Evolutionary conservation across 2,113 vertebrate genomes (phyloP), one percentile per base, ranked within the genome.

Genomic region (Phyllostomus hastatus): DNA sequence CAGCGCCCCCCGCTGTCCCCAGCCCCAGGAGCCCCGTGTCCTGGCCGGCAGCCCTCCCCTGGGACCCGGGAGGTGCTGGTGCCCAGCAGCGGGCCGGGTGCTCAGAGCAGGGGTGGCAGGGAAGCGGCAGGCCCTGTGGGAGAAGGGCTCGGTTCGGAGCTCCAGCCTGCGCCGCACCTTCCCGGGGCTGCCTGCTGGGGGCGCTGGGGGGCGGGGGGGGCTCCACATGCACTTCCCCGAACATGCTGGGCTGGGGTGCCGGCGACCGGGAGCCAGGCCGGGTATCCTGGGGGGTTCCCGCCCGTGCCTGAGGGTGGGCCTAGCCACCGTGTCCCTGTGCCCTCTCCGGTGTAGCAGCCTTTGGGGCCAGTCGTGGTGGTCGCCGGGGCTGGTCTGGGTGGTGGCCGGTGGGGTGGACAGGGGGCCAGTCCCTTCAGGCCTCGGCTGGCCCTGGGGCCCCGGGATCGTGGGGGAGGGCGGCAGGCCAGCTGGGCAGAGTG

Each of bases 221-320:
- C 26, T 35, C 10, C 75, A n/a, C 1, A 0, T 14, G 33, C 0
- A 1, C 5, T 5, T 3, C 43, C 59, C 54, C 24, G 11, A 6
- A 19, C 38, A 2, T 67, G 12, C 52, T 16, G 8, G 66, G 35
- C 24, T 24, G 33, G 57, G 54, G 5, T 26, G 1, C 73, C 33
- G 73, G 73, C 2, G 15, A 9, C 2, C 5, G 17, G 46, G 15
- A 41, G 57, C 12, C 7, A 20, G 73, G 33, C 50, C 15, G 24
- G 6, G 52, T 1, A 2, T 61, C 20, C 1, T 14, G 54, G 5
- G 31, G 33, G 43, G 22, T 3, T 3, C 24, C 28, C 0, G 1
- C 46, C n/a, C 12, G n/a, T 6, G 26, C 41, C n/a, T 4, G 33
- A 9, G 8, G 12, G 35, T 2, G 1, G 4, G 11, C 26, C 31